phyloP scores from a whole-genome alignment of 2,113 vertebrate genomes.

The Zosterops pallidus region DNA sequence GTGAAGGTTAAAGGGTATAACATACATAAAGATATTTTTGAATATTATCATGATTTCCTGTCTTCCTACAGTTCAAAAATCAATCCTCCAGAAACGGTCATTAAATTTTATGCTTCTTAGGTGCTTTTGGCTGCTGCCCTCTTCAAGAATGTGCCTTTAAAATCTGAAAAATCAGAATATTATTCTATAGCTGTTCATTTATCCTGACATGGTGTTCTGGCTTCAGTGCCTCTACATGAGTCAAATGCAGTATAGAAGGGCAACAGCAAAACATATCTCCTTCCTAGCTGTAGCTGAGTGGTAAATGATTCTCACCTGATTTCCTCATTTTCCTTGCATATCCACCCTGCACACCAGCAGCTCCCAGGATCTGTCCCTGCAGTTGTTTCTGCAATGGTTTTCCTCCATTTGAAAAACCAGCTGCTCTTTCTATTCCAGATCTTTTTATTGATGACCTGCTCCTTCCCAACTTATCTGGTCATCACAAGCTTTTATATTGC shows the following conservation, averaged over 20 bases:
- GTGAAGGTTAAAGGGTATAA: neutral
- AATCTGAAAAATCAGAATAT: neutral
- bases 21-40: neutral
- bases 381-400: neutral
- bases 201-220: neutral
- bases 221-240: neutral
- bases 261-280: neutral
- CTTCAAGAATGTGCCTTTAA: neutral
- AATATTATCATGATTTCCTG: neutral
- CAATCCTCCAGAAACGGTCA: neutral
- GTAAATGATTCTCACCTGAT: neutral
- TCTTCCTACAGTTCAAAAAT: neutral
- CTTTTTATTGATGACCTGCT: neutral
- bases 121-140: neutral
- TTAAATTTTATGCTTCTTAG: neutral
- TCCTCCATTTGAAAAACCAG: neutral
- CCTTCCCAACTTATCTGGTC: neutral
- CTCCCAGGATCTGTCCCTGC: neutral
- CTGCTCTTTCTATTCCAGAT: neutral
- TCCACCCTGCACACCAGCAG: neutral
- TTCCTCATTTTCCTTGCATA: neutral
- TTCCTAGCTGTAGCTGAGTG: neutral
- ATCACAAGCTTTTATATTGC: neutral
- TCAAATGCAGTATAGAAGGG: neutral
- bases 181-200: neutral